Conservation (phyloP, 2,113 vertebrate genomes). For the Pogona vitticeps region DNA sequence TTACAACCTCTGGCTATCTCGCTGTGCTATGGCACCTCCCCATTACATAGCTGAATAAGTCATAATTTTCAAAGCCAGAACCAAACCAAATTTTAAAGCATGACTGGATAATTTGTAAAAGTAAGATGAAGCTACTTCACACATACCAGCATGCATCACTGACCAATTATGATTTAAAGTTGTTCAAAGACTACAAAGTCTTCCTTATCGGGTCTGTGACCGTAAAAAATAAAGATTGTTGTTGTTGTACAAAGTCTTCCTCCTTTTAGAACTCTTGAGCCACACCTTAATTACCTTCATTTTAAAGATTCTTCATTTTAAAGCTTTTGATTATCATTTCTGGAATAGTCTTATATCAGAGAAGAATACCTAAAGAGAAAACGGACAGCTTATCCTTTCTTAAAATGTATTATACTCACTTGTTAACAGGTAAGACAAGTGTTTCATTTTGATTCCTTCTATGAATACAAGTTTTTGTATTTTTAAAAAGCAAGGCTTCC, state of each 20-base stretch:
- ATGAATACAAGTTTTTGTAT: not conserved
- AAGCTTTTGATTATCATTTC: not conserved
- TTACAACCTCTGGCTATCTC: too few species aligned
- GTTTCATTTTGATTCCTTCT: not conserved
- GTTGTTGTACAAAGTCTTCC: accelerated
- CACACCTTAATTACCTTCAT: not conserved
- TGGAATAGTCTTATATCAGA: not conserved
- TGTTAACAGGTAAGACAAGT: slow-evolving; percentile 18
- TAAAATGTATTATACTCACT: not conserved
- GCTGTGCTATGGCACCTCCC: not conserved
- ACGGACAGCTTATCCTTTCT: not conserved
- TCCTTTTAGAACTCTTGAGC: slow-evolving; percentile 1
- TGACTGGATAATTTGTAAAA: not conserved
- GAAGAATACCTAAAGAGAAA: not conserved
- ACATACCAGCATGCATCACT: not conserved
- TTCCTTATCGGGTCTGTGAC: too few species aligned
- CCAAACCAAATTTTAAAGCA: not conserved
- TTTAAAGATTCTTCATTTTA: not conserved
- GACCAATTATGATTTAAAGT: not conserved
- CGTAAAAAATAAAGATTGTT: too few species aligned
- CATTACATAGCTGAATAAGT: not conserved
- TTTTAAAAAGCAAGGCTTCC: not conserved
- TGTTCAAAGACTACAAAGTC: not conserved
- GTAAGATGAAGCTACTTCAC: not conserved
- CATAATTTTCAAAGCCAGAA: not conserved